phyloP scores from a whole-genome alignment of 2,113 vertebrate species.

The Jacana jacana region DNA sequence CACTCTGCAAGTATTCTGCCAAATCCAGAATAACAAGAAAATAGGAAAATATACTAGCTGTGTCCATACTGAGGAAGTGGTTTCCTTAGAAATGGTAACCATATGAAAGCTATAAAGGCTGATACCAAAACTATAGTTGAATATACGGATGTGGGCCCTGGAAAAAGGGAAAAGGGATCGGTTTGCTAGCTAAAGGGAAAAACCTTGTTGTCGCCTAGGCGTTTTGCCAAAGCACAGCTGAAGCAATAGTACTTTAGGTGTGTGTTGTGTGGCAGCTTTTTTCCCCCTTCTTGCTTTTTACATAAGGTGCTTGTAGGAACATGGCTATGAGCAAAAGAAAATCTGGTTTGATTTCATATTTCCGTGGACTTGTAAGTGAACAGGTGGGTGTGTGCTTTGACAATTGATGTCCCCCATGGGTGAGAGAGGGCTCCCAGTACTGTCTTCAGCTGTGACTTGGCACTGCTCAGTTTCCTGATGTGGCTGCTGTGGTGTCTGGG shows the following conservation, averaged over 20 bases:
- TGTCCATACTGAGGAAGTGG: conserved; percentile 27
- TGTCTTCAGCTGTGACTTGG: not conserved
- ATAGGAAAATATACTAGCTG: not conserved
- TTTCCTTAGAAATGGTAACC: conserved; percentile 45
- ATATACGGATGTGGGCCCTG: not conserved
- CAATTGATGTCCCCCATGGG: rapidly evolving
- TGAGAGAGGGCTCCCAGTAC: not conserved
- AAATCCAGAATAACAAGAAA: not conserved
- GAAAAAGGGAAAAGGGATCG: not conserved
- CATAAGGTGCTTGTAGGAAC: rapidly evolving
- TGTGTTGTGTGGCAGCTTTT: not conserved
- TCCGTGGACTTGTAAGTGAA: not conserved
- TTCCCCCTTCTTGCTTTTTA: not conserved
- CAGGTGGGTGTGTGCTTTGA: not conserved
- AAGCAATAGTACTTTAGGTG: conserved; percentile 5
- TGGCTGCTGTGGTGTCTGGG: rapidly evolving
- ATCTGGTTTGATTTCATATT: not conserved
- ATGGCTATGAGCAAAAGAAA: not conserved
- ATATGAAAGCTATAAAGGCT: conserved; percentile 34
- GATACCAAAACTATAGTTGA: not conserved
- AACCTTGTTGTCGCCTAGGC: not conserved
- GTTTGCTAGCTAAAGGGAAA: conserved; percentile 11
- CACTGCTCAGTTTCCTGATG: not conserved
- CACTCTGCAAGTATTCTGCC: not conserved
- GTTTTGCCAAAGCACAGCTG: not conserved